Conservation (phyloP, 2,888 invertebrate species). For the Ametastegia equiseti region DNA sequence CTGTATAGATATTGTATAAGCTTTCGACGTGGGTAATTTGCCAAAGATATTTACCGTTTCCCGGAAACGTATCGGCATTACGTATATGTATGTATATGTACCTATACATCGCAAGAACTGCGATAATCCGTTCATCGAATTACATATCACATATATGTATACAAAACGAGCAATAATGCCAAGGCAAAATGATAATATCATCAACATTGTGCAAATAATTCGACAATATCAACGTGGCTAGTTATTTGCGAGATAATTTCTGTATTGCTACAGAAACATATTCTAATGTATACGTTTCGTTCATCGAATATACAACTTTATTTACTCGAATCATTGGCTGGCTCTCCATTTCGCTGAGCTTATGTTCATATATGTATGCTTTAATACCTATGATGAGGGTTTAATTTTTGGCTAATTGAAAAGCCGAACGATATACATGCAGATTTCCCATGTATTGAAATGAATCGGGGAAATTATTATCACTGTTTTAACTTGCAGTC, state of each 20-base stretch:
- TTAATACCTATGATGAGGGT: too few relatives aligned
- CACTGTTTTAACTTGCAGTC: too few relatives aligned
- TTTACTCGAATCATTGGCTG: background rate
- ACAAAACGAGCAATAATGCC: too few relatives aligned
- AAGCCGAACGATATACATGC: background rate
- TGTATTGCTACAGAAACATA: background rate
- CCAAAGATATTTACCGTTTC: background rate
- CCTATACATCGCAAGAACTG: background rate
- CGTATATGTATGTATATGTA: too few relatives aligned
- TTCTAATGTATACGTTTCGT: background rate
- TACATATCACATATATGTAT: too few relatives aligned
- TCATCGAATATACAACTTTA: background rate
- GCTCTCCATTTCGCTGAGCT: background rate
- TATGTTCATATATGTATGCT: too few relatives aligned
- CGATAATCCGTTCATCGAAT: slow-evolving; percentile 17
- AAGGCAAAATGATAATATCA: too few relatives aligned
- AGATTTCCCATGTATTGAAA: too few relatives aligned
- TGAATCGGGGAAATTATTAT: too few relatives aligned
- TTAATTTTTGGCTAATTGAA: background rate
- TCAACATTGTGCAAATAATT: background rate
- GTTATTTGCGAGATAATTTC: too few relatives aligned
- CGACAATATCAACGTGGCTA: background rate
- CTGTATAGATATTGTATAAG: too few relatives aligned
- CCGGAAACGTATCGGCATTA: background rate
- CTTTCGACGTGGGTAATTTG: background rate